Evolutionary conservation across 1,140 invertebrate genomes (phyloP), one percentile per base, ranked within the genome.

Genomic region (Drosophila ambigua): DNA sequence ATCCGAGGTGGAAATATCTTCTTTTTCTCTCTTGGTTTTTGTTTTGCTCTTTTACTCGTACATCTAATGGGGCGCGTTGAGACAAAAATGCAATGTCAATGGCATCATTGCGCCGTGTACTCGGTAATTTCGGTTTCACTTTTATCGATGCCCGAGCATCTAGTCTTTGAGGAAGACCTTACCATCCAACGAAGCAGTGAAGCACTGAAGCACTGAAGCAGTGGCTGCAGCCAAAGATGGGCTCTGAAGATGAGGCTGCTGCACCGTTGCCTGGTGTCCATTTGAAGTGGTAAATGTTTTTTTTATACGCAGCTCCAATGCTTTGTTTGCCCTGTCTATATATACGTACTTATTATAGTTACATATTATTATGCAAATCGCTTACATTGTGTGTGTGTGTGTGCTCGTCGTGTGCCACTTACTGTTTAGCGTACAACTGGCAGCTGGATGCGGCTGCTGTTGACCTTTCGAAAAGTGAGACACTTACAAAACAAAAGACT

Each of bases 81-180:
- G 84, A 87, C 87, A 88, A 87, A 87, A 87, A 83, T 87, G 83
- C 83, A 87, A 87, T 87, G 83, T 87, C 83, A 87, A 87, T 87
- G 83, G 83, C 83, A 87, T 77, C 72, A 80, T 62, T 83, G 58
- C 63, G 62, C 62, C 53, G 61, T 80, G 74, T 77, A 79, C 78
- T 83, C 74, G 82, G 78, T 67, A 88, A 83, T 87, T 85, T 88
- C 58, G 75, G 84, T 87, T 87, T 87, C 83, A 87, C 83, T 87
- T 87, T 87, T 87, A 87, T 87, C 84, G 83, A 87, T 73, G 79
- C 62, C 69, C 59, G 66, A 61, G 82, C 83, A 82, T 81, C 82
- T 72, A 54, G 53, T 53, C 67, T 69, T 44, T 43, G 73, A 66
- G 51, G 78, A 73, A 75, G 79, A 66, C 26, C 41, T 4, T 24